These are phyloP conservation scores for Barbus barbus DNA, from an alignment of 2,113 vertebrate species.

Conservation along the genomic window DNA sequence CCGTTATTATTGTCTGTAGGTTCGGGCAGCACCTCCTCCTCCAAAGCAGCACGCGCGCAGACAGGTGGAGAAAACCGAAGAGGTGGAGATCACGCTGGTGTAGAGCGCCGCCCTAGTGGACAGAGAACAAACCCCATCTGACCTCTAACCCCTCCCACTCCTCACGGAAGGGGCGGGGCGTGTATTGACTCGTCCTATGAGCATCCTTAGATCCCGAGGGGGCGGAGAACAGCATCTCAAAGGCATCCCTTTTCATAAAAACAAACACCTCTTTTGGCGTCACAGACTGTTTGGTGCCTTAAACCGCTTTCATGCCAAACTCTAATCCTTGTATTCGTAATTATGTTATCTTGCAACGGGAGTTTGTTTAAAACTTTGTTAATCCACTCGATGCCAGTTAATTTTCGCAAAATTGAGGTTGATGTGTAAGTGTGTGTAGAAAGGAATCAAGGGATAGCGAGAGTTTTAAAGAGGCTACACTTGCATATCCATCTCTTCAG, in stretches of 20 bases:
- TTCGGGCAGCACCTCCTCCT: slow-evolving; percentile 93
- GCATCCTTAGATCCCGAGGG: slow-evolving; percentile 42
- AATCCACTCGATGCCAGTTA: neutral
- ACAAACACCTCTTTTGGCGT: slow-evolving; percentile 54
- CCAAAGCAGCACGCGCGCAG: slow-evolving; percentile 88
- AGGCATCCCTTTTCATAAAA: slow-evolving; percentile 38
- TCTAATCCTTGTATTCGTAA: slow-evolving; percentile 42
- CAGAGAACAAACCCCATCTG: slow-evolving; percentile 51
- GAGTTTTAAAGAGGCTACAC: neutral
- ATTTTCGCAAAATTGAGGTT: neutral
- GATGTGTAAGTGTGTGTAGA: neutral
- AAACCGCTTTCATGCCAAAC: slow-evolving; percentile 66
- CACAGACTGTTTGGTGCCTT: slow-evolving; percentile 68
- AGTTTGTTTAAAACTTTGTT: neutral
- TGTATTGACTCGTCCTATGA: slow-evolving; percentile 30
- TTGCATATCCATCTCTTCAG: no score
- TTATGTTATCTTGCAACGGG: neutral
- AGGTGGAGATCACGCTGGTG: slow-evolving; percentile 97
- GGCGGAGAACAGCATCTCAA: slow-evolving; percentile 58
- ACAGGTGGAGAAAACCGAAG: slow-evolving; percentile 88
- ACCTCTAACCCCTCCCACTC: slow-evolving; percentile 54
- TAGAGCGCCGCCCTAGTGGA: slow-evolving; percentile 67
- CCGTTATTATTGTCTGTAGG: slow-evolving; percentile 71
- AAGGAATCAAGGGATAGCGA: neutral
- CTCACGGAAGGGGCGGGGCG: neutral